A percentile compares a stretch with the other conserved stretches of the same genome.
Evolutionary conservation across 2,888 invertebrate species (phyloP).

Genomic region (Parnassius smintheus): DNA sequence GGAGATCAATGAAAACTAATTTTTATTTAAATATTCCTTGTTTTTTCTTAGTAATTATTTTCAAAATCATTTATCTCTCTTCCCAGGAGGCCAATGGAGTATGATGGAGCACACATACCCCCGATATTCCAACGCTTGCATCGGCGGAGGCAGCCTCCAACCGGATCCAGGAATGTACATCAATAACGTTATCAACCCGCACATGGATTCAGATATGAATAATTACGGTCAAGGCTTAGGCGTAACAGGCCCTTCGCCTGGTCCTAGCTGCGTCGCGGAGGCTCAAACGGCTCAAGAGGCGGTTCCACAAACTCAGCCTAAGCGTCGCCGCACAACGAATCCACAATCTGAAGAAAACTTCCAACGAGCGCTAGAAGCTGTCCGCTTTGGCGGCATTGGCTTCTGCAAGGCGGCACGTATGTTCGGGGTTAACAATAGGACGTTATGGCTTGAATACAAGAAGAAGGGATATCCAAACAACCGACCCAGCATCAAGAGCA

Average conservation of each 20-base stretch:
- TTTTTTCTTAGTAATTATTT: conserved; percentile 48
- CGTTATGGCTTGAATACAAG: conserved; percentile 92
- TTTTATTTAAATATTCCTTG: conserved; percentile 27
- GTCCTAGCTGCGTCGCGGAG: conserved; percentile 61
- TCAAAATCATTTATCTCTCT: conserved; percentile 80
- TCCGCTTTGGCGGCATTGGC: conserved; percentile 90
- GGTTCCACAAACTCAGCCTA: conserved; percentile 65
- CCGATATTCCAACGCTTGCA: conserved; percentile 86
- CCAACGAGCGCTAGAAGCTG: conserved; percentile 89
- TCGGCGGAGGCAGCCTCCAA: conserved; percentile 80
- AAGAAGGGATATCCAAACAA: conserved; percentile 91
- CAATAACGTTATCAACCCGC: conserved; percentile 73
- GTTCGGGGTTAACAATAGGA: conserved; percentile 92
- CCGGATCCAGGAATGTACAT: conserved; percentile 81
- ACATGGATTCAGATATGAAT: conserved; percentile 56
- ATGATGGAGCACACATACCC: conserved; percentile 91
- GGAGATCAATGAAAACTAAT: conserved; percentile 71
- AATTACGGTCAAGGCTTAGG: conserved; percentile 63
- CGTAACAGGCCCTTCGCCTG: conserved; percentile 65
- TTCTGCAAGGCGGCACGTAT: conserved; percentile 92
- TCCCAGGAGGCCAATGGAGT: conserved; percentile 93
- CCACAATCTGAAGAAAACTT: conserved; percentile 92
- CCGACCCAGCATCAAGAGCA: conserved; percentile 88
- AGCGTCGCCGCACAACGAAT: conserved; percentile 87
- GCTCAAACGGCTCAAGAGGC: conserved; percentile 48